These are phyloP conservation scores for Labeo rohita DNA, from an alignment of 2,113 vertebrate species.

Conservation along the genomic window DNA sequence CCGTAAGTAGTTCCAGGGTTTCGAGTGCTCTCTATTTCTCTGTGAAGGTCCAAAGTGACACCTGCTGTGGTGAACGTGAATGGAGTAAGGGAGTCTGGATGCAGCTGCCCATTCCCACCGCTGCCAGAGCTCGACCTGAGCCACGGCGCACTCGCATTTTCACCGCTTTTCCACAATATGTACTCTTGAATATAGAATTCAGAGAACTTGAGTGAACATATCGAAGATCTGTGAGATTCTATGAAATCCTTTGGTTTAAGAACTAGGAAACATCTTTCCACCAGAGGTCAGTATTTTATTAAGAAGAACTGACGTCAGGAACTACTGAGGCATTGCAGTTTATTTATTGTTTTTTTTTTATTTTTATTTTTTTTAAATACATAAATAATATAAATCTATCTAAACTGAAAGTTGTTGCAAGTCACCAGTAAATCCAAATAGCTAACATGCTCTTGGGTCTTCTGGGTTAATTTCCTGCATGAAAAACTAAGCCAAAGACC, in stretches of 20 bases:
- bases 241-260: neutral
- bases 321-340: neutral
- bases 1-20: conserved; percentile 79
- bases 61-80: conserved; percentile 79
- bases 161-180: neutral
- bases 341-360: too few species aligned
- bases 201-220: neutral
- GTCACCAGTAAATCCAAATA: too few species aligned
- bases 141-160: neutral
- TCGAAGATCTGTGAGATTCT: neutral
- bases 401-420: too few species aligned
- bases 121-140: conserved; percentile 4
- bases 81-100: conserved; percentile 76
- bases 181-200: neutral
- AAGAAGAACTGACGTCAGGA: conserved; percentile 55
- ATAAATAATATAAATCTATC: too few species aligned
- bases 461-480: neutral
- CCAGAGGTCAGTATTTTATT: conserved; percentile 78
- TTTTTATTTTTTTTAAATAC: too few species aligned
- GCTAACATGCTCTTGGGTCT: neutral
- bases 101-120: conserved; percentile 79
- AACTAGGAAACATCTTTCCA: conserved; percentile 56
- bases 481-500: neutral
- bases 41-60: conserved; percentile 57
- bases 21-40: conserved; percentile 56